Conservation (phyloP, 2,888 invertebrate species). For the Cephus pulcher region DNA sequence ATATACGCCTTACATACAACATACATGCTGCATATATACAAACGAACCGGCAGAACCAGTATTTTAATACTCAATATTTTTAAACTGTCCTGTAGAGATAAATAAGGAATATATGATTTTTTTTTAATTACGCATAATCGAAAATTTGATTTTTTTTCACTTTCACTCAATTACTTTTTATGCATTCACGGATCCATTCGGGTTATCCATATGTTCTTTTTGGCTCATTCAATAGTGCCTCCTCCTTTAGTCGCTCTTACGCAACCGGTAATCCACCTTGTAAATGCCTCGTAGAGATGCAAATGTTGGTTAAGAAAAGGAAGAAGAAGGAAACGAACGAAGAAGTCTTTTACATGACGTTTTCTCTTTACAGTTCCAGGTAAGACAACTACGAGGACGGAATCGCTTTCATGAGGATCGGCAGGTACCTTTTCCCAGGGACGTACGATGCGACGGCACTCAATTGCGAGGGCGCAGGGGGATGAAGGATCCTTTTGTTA, state of each 20-base stretch:
- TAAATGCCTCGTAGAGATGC: conserved; percentile 2
- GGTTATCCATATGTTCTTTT: neutral
- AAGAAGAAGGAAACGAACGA: neutral
- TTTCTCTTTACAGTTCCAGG: conserved; percentile 6
- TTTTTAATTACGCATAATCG: neutral
- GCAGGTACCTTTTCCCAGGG: neutral
- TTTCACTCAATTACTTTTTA: neutral
- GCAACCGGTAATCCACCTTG: conserved; percentile 1
- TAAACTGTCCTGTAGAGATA: neutral
- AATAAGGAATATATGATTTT: neutral
- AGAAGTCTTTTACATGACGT: neutral
- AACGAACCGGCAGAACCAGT: neutral
- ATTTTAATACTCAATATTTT: neutral
- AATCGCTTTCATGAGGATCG: neutral
- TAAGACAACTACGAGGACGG: neutral
- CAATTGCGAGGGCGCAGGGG: neutral
- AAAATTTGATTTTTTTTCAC: neutral
- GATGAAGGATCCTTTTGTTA: neutral
- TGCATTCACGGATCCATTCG: neutral
- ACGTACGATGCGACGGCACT: neutral
- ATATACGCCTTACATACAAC: neutral
- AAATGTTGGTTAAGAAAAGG: neutral
- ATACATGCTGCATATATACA: neutral
- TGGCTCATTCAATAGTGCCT: neutral
- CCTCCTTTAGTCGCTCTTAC: neutral